Percentiles rank a stretch among this genome's conserved stretches.
phyloP scores from a whole-genome alignment of 92 coral and sea anemone species.

The Blastomussa wellsi region DNA sequence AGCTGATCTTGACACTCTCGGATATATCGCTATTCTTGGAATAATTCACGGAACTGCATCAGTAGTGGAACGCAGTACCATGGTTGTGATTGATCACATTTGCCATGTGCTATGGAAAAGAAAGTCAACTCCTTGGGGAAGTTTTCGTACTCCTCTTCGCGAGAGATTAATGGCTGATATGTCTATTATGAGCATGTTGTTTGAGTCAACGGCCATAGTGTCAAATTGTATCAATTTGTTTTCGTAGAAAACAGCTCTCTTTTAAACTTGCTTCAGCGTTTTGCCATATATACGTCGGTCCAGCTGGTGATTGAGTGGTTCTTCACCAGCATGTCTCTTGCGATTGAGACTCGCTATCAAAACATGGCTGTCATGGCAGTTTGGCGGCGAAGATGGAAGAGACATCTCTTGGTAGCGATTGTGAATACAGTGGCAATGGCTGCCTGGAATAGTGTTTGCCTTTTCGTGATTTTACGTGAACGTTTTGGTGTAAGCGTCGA shows the following conservation, averaged over 20 bases:
- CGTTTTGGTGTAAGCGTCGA: neutral
- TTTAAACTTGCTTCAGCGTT: neutral
- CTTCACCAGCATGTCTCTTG: constrained; percentile 26
- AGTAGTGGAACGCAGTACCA: constrained; percentile 20
- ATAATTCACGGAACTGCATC: constrained; percentile 24
- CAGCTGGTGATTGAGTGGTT: constrained; percentile 40
- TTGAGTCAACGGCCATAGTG: constrained; percentile 38
- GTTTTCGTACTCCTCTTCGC: constrained; percentile 52
- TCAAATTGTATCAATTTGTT: constrained; percentile 11
- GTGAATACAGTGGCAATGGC: neutral
- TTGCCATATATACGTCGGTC: constrained; percentile 21
- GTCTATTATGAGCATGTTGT: constrained; percentile 39
- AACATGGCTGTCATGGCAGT: constrained; percentile 46
- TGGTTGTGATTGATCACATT: constrained; percentile 27
- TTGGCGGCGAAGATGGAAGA: constrained; percentile 27
- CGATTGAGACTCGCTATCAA: constrained; percentile 40
- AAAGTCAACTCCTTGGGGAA: constrained; percentile 37
- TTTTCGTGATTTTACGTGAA: neutral
- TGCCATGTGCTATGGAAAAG: constrained; percentile 19
- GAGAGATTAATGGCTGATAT: constrained; percentile 53
- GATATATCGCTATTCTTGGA: constrained; percentile 14
- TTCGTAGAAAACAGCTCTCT: neutral
- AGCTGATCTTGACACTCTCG: neutral
- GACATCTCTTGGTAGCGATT: neutral
- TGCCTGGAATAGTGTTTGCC: neutral